phyloP scores from a whole-genome alignment of 2,113 vertebrate species.

The Hippolais icterina region DNA sequence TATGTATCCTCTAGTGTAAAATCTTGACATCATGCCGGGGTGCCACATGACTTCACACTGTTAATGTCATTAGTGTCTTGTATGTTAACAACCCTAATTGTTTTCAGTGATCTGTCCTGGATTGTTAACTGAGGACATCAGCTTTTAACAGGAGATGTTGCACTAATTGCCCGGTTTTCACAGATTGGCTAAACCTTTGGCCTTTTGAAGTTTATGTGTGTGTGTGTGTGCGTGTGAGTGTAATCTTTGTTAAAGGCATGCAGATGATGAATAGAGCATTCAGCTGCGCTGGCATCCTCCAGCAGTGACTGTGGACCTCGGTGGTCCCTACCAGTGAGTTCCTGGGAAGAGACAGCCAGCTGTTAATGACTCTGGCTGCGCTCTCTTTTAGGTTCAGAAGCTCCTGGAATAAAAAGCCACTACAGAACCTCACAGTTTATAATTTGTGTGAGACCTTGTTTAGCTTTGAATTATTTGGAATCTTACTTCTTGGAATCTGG shows the following conservation, averaged over 20 bases:
- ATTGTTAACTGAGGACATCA: background rate
- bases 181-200: background rate
- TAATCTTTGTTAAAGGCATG: background rate
- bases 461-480: background rate
- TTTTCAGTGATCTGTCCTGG: conserved; percentile 5
- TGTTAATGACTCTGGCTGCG: background rate
- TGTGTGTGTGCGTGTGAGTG: background rate
- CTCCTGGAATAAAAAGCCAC: background rate
- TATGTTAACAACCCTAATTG: conserved; percentile 25
- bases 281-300: background rate
- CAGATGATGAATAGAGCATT: background rate
- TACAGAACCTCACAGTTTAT: background rate
- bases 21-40: background rate
- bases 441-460: background rate
- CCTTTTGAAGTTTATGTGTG: background rate
- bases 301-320: background rate
- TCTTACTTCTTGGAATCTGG: background rate
- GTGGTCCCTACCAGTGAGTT: background rate
- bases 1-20: background rate
- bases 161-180: conserved; percentile 41
- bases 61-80: conserved; percentile 14
- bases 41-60: background rate
- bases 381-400: background rate
- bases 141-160: background rate
- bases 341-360: background rate